Percentiles rank a stretch among this genome's conserved stretches.
Conservation (phyloP, 1,140 invertebrate species). For the Trichonephila clavipes region DNA sequence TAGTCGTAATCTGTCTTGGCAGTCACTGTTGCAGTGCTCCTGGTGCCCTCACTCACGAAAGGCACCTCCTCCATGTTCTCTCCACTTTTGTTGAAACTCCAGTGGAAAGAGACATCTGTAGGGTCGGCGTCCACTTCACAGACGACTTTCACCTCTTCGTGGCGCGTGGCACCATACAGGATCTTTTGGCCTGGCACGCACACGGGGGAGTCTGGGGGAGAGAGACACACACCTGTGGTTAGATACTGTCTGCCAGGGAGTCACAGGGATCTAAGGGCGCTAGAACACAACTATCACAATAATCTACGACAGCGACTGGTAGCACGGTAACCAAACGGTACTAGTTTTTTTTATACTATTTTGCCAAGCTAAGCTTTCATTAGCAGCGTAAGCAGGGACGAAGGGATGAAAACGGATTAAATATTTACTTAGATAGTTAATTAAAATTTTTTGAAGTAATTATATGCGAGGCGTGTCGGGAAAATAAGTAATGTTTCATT, state of each 20-base stretch:
- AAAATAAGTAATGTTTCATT: no score
- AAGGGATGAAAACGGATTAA: no score
- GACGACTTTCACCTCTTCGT: constrained; percentile 89
- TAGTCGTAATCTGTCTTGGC: constrained; percentile 77
- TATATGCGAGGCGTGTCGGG: no score
- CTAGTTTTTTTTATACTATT: neutral
- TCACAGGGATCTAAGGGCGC: neutral
- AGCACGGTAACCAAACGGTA: no score
- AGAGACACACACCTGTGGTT: neutral
- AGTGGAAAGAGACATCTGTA: constrained; percentile 78
- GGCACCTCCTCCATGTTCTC: constrained; percentile 68
- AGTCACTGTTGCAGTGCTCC: constrained; percentile 77
- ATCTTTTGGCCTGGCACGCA: constrained; percentile 87
- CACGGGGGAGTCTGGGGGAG: constrained; percentile 82
- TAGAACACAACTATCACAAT: no score
- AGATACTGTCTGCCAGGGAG: neutral
- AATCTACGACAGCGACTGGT: no score
- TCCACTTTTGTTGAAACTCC: constrained; percentile 78
- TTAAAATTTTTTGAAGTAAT: no score
- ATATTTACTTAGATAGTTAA: no score
- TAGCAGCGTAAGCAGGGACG: neutral
- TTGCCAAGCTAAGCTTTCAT: neutral
- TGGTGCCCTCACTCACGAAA: constrained; percentile 71
- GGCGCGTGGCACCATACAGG: constrained; percentile 88
- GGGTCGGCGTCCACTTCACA: constrained; percentile 94